Conservation (phyloP, 2,113 vertebrate genomes). For the Gymnobelideus leadbeateri region DNA sequence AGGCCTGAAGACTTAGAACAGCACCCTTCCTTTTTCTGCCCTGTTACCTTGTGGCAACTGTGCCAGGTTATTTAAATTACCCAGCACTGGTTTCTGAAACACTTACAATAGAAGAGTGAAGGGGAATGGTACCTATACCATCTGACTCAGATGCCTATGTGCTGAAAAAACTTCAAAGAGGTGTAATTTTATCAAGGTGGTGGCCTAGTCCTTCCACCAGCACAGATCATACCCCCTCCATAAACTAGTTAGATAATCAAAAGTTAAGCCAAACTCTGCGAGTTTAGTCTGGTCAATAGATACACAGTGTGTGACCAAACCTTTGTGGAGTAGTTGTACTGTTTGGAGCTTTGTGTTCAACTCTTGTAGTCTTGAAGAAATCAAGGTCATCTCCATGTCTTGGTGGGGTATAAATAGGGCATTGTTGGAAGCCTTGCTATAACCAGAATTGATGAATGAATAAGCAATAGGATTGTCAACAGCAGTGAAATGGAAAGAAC, state of each 20-base stretch:
- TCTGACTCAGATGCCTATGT: no score
- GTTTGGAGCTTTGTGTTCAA: neutral
- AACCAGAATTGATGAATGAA: neutral
- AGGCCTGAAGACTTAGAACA: neutral
- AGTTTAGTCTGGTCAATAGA: neutral
- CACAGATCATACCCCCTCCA: neutral
- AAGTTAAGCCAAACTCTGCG: neutral
- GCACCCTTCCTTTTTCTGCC: neutral
- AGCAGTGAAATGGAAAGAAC: neutral
- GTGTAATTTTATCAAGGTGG: conserved; percentile 30
- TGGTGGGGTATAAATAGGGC: neutral
- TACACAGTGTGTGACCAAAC: neutral
- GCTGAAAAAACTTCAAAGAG: neutral
- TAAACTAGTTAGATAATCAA: neutral
- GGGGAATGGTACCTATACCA: no score
- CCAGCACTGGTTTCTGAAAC: no score
- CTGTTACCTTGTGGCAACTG: no score
- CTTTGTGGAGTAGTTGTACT: neutral
- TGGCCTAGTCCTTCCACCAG: neutral
- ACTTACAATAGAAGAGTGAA: neutral
- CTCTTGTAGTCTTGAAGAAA: neutral
- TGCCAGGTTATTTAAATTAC: no score
- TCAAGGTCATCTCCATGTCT: neutral
- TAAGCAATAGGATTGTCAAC: neutral
- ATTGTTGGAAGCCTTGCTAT: neutral